phyloP scores from a whole-genome alignment of 2,113 vertebrate species.

The Macrotus californicus region DNA sequence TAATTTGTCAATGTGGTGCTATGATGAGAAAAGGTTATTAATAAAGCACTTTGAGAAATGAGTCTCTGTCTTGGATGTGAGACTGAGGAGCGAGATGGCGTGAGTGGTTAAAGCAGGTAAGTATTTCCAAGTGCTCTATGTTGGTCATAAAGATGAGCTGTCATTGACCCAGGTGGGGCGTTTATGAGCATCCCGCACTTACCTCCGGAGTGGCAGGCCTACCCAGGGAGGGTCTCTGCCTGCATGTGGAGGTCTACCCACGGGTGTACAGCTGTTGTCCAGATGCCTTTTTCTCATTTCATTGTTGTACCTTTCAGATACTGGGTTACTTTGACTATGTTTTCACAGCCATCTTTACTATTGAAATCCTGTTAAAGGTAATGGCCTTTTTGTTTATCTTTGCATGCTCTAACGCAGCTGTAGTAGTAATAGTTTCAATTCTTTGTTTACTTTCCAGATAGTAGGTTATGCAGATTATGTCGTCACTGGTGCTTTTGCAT shows the following conservation, averaged over 20 bases:
- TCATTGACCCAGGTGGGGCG: neutral
- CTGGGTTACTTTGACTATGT: conserved; percentile 99
- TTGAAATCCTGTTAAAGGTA: conserved; percentile 99
- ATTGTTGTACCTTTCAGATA: conserved; percentile 96
- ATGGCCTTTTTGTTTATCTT: conserved; percentile 80
- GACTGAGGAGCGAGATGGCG: neutral
- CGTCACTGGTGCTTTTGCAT: conserved; percentile 99
- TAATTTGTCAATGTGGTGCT: neutral
- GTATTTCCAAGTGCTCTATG: neutral
- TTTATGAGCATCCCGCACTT: neutral
- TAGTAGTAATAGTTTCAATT: conserved; percentile 89
- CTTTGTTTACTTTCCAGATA: conserved; percentile 96
- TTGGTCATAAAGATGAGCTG: neutral
- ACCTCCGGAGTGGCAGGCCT: neutral
- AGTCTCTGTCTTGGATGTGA: neutral
- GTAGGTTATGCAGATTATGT: conserved; percentile 99
- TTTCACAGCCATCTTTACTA: conserved; percentile 99
- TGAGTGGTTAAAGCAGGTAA: neutral
- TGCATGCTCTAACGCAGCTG: conserved; percentile 77
- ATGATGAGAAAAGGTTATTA: neutral
- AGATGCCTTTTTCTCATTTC: conserved; percentile 72
- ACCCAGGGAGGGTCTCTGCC: neutral
- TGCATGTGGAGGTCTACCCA: neutral
- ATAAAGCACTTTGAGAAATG: neutral
- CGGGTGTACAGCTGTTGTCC: conserved; percentile 49